A percentile compares a stretch with the other conserved stretches of the same genome.
These are phyloP conservation scores for Otis tarda DNA, from an alignment of 2,113 vertebrate genomes.

Conservation along the genomic window DNA sequence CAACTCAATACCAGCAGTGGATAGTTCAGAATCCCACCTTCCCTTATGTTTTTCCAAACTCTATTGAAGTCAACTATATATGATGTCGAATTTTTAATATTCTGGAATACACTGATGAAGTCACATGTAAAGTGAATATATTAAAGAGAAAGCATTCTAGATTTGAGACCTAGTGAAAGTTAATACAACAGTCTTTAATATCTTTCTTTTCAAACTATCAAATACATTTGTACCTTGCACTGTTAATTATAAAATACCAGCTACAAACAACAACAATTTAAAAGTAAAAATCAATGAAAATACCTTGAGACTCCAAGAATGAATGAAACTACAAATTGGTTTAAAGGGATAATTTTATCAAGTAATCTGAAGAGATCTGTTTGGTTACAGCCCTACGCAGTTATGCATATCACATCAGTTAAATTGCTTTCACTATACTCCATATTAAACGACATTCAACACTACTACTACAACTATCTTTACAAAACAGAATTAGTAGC, in stretches of 20 bases:
- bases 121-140: not conserved
- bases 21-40: not conserved
- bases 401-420: not conserved
- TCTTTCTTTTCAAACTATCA: not conserved
- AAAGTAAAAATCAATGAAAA: not conserved
- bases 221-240: not conserved
- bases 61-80: not conserved
- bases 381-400: not conserved
- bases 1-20: not conserved
- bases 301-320: not conserved
- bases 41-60: not conserved
- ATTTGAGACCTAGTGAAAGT: not conserved
- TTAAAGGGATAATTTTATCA: not conserved
- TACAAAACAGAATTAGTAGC: not conserved
- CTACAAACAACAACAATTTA: not conserved
- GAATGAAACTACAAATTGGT: not conserved
- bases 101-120: not conserved
- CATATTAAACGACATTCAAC: not conserved
- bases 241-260: not conserved
- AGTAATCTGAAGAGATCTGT: not conserved
- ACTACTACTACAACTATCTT: not conserved
- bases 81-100: not conserved
- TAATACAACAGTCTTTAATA: not conserved
- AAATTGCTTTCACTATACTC: not conserved
- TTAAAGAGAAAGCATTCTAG: not conserved